A percentile compares a stretch with the other conserved stretches of the same genome.
phyloP scores from a whole-genome alignment of 2,888 invertebrate genomes.

The Mimachlamys varia region DNA sequence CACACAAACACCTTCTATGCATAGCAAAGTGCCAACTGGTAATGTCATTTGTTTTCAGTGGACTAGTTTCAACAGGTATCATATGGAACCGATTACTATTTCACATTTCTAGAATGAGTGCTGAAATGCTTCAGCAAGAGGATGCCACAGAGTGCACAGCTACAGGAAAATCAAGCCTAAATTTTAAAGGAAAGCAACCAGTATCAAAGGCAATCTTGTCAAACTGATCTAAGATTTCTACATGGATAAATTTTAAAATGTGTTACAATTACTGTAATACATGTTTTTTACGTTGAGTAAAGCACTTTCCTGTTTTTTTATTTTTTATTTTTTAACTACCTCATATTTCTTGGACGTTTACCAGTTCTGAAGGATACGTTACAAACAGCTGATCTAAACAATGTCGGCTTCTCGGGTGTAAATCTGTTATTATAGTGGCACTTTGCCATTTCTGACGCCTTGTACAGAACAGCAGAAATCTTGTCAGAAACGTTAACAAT shows the following conservation, averaged over 20 bases:
- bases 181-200: too few species aligned
- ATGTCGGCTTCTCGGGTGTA: neutral
- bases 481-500: conserved; percentile 7
- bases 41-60: neutral
- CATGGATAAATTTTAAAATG: neutral
- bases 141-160: too few species aligned
- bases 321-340: neutral
- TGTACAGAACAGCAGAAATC: neutral
- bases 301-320: too few species aligned
- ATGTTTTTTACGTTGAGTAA: too few species aligned
- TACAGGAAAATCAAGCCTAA: too few species aligned
- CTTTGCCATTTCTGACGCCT: neutral
- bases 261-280: neutral
- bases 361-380: neutral
- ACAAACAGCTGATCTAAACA: too few species aligned
- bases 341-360: neutral
- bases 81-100: neutral
- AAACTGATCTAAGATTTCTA: neutral
- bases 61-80: neutral
- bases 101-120: neutral
- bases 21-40: neutral
- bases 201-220: too few species aligned
- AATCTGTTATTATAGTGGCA: neutral
- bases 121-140: neutral
- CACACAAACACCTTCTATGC: neutral